Evolutionary conservation across 2,797 vertebrate species (phyloP), one percentile per base, ranked within the genome.

Genomic region (Amazona finschi): DNA sequence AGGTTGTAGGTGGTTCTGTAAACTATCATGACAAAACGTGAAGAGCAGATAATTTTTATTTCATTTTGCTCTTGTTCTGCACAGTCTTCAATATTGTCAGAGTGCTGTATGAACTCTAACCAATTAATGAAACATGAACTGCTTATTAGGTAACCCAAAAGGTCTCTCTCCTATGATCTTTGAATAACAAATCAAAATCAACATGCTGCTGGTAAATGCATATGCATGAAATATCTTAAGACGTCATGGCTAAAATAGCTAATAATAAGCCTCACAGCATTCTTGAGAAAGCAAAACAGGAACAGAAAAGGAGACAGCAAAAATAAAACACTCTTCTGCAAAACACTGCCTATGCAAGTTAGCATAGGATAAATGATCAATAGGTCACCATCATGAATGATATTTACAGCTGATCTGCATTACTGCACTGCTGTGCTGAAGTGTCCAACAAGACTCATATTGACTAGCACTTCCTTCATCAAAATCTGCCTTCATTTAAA

Each of bases 61-160:
- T 93, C 89, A 95, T 94, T 90, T 88, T 79, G 74, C 82, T 92
- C 94, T 92, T 94, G 87, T 97, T 94, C 91, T 90, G 94, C 94
- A 92, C 31, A 92, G 91, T 87, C 80, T 80, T 95, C 80, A 91
- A 87, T 86, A 92, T 75, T 95, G 90, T 95, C 95, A 81, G 78
- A 90, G 66, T 67, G 64, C 86, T 89, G 82, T 90, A 91, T 93
- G 94, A 96, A 96, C 93, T 94, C 85, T 90, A 92, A 95, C 92
- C 90, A 89, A 97, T 96, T 96, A 96, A 95, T 95, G 95, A 94
- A 95, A 97, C 92, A 90, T 70, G 92, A 97, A 96, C 87, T 85
- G 91, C 93, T 88, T 96, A 96, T 93, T 94, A 95, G 94, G 73
- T 91, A 94, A 95, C 95, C 92, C 86, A 64, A 71, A 95, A 96